Evolutionary conservation across 2,113 vertebrate species (phyloP).

Genomic region (Nannospalax galili): DNA sequence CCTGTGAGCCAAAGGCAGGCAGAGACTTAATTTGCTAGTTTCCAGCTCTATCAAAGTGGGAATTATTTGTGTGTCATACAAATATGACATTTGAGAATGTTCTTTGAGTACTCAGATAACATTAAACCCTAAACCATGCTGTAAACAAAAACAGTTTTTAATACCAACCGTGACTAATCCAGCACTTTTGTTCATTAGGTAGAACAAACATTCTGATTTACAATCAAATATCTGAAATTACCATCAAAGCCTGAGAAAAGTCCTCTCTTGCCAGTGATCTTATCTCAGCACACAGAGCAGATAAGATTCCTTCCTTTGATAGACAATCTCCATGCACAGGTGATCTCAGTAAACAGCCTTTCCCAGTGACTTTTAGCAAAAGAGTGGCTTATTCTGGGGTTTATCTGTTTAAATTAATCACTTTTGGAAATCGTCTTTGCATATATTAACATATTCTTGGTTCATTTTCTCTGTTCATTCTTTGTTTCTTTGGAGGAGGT

Average conservation of each 20-base stretch:
- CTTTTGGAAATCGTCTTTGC: conserved; percentile 58
- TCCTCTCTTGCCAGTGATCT: conserved; percentile 46
- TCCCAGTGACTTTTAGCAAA: conserved; percentile 54
- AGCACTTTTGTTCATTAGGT: conserved; percentile 80
- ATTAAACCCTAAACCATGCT: conserved; percentile 44
- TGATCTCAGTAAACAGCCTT: conserved; percentile 68
- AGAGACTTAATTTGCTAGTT: conserved; percentile 65
- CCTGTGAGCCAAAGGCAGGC: conserved; percentile 51
- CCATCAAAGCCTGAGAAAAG: conserved; percentile 73
- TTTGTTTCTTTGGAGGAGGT: conserved; percentile 64
- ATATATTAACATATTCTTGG: conserved; percentile 69
- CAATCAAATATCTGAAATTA: conserved; percentile 80
- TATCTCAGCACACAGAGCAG: background rate
- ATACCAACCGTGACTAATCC: conserved; percentile 83
- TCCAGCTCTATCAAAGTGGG: conserved; percentile 61
- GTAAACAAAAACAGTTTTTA: conserved; percentile 84
- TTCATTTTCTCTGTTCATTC: conserved; percentile 39
- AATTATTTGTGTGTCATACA: conserved; percentile 67
- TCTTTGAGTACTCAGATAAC: conserved; percentile 71
- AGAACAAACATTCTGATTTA: conserved; percentile 80
- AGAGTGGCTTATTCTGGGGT: conserved; percentile 17
- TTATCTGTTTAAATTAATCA: conserved; percentile 72
- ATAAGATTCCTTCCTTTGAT: conserved; percentile 52
- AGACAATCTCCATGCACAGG: conserved; percentile 54
- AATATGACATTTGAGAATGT: conserved; percentile 80